Evolutionary conservation across 2,113 vertebrate species (phyloP).

Genomic region (Hippocampus comes): DNA sequence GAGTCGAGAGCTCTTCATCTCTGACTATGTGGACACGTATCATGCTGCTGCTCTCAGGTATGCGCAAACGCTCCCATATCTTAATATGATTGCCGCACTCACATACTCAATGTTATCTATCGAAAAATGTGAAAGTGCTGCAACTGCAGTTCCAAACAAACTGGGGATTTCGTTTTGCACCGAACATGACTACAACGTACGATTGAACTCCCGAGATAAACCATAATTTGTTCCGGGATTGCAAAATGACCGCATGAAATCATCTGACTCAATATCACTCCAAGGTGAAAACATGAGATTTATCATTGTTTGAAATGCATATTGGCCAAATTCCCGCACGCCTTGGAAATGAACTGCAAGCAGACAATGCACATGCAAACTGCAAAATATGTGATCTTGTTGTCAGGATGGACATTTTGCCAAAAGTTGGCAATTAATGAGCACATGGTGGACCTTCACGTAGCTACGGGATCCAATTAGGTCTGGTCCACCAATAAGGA

Average conservation of each 20-base stretch:
- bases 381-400: too few relatives aligned
- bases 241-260: not conserved
- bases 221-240: not conserved
- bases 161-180: not conserved
- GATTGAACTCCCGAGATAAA: not conserved
- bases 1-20: constrained; percentile 98
- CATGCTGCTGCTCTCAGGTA: constrained; percentile 97
- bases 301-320: too few relatives aligned
- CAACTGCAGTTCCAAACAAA: not conserved
- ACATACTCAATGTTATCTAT: not conserved
- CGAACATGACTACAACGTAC: not conserved
- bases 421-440: too few relatives aligned
- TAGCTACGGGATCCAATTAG: too few relatives aligned
- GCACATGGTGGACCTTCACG: too few relatives aligned
- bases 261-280: not conserved
- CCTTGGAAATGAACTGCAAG: too few relatives aligned
- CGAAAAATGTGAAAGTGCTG: not conserved
- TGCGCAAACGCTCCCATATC: constrained; percentile 9
- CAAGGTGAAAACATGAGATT: too few relatives aligned
- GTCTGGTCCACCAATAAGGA: too few relatives aligned
- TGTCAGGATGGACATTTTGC: too few relatives aligned
- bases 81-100: not conserved
- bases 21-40: constrained; percentile 96
- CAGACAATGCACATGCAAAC: too few relatives aligned
- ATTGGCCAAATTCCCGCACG: too few relatives aligned